Conservation (phyloP, 2,888 invertebrate species). For the Drosophila buzzatii region DNA sequence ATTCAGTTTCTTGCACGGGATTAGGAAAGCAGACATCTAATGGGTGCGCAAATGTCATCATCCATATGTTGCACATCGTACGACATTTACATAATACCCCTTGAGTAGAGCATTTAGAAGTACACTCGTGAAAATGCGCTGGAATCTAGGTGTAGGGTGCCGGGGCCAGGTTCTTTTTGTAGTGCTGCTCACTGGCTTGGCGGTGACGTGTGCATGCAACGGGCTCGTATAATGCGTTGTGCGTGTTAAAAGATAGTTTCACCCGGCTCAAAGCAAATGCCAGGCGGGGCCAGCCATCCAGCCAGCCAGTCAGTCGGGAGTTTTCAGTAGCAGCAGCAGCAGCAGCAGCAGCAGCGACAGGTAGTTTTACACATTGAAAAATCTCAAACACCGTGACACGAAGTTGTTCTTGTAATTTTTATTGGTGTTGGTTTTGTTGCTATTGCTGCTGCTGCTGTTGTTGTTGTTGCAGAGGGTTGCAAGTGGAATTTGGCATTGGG, state of each 20-base stretch:
- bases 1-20: not conserved
- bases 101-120: constrained; percentile 22
- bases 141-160: constrained; percentile 10
- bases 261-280: constrained; percentile 70
- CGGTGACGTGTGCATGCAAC: constrained; percentile 74
- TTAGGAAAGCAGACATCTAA: constrained; percentile 6
- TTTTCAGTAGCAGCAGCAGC: constrained; percentile 71
- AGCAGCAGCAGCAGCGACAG: constrained; percentile 73
- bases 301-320: constrained; percentile 31
- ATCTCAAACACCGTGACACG: constrained; percentile 78
- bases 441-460: constrained; percentile 17
- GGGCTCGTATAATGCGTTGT: constrained; percentile 80
- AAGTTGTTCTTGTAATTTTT: constrained; percentile 34
- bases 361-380: constrained; percentile 81
- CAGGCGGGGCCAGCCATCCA: constrained; percentile 45
- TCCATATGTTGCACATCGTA: constrained; percentile 6
- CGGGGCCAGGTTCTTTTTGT: constrained; percentile 24
- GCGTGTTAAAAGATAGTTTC: constrained; percentile 82
- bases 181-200: constrained; percentile 19
- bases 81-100: constrained; percentile 4
- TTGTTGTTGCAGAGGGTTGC: constrained; percentile 33
- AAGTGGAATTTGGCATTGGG: constrained; percentile 41
- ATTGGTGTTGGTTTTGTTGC: constrained; percentile 23
- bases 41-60: not conserved
- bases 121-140: constrained; percentile 37